phyloP scores from a whole-genome alignment of 2,113 vertebrate genomes.

The Limnothrissa miodon region DNA sequence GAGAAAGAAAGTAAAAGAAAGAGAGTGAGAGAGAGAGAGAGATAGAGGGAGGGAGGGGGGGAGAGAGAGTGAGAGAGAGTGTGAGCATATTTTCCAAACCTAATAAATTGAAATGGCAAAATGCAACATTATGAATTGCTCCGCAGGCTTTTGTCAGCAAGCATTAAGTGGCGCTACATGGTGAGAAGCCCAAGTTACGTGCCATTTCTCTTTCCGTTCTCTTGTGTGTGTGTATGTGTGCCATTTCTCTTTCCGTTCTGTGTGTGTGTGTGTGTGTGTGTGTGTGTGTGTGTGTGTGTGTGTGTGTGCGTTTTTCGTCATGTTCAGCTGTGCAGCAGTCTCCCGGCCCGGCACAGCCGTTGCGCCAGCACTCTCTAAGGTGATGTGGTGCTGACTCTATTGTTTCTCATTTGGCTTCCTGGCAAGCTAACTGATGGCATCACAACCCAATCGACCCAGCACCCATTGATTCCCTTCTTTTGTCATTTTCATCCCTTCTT shows the following conservation, averaged over 20 bases:
- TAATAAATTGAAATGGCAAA: background rate
- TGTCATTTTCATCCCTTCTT: background rate
- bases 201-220: background rate
- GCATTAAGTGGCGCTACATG: background rate
- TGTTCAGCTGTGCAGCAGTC: slow-evolving; percentile 11
- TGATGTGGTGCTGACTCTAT: slow-evolving; percentile 34
- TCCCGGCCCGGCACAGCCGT: background rate
- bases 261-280: no score
- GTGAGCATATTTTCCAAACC: background rate
- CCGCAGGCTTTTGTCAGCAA: background rate
- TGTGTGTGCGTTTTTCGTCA: background rate
- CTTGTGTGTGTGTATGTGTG: background rate
- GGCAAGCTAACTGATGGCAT: slow-evolving; percentile 27
- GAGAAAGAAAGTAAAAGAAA: no score
- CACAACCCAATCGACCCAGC: slow-evolving; percentile 35
- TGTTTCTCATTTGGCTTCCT: slow-evolving; percentile 27
- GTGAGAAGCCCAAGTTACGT: background rate
- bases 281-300: background rate
- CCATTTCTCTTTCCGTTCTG: background rate
- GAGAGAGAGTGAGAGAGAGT: no score
- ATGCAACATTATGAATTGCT: background rate
- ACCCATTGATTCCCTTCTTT: slow-evolving; percentile 33
- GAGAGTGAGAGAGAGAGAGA: background rate
- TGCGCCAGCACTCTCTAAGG: slow-evolving; percentile 2
- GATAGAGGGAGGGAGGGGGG: no score